Conservation (phyloP, 1,140 invertebrate species). For the Alviniconcha marisindica region DNA sequence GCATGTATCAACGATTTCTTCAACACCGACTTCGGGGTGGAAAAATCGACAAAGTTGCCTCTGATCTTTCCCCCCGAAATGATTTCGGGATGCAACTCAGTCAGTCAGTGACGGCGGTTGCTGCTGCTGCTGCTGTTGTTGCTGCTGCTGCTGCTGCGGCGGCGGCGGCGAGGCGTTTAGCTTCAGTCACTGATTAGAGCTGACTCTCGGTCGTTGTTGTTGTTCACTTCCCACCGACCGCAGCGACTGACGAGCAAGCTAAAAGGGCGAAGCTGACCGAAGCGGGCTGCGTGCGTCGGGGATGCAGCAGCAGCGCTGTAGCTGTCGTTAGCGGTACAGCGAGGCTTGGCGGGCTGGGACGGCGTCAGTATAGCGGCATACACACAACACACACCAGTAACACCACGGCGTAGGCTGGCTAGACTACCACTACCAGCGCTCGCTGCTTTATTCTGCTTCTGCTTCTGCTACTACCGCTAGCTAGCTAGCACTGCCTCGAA, state of each 20-base stretch:
- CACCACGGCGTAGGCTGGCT: too few species aligned
- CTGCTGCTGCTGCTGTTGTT: neutral
- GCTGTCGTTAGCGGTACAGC: too few species aligned
- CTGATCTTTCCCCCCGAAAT: neutral
- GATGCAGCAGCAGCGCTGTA: neutral
- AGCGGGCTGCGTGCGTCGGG: neutral
- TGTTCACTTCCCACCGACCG: neutral
- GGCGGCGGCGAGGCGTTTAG: neutral
- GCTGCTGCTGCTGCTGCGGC: neutral
- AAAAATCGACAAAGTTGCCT: neutral
- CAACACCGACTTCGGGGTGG: neutral
- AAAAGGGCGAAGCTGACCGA: neutral
- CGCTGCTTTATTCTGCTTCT: too few species aligned
- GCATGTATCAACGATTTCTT: neutral
- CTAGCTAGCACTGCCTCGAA: too few species aligned
- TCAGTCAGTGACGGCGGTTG: neutral
- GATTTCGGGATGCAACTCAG: neutral
- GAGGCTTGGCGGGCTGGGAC: too few species aligned
- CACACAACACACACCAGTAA: too few species aligned
- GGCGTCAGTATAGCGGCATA: too few species aligned
- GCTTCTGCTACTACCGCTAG: too few species aligned
- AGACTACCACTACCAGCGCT: too few species aligned
- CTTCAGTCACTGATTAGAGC: neutral
- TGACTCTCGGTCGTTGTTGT: neutral
- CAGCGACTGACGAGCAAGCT: neutral